Conservation (phyloP, 2,113 vertebrate genomes). For the Brachypteracias leptosomus region DNA sequence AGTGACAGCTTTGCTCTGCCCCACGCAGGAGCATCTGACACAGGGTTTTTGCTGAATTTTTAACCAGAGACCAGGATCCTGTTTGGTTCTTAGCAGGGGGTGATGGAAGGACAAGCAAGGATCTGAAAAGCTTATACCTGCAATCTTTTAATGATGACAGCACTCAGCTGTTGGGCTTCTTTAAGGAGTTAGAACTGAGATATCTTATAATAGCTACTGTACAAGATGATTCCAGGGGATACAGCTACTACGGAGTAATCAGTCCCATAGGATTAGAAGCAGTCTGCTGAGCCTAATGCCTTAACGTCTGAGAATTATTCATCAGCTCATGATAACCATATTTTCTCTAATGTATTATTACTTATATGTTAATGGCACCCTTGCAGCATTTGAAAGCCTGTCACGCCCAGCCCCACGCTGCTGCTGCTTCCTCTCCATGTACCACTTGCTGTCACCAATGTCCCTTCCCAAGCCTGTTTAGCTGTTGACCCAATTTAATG, state of each 20-base stretch:
- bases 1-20: background rate
- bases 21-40: background rate
- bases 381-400: conserved; percentile 40
- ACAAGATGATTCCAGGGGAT: background rate
- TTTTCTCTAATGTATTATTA: conserved; percentile 64
- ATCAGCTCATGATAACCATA: conserved; percentile 24
- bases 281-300: conserved; percentile 27
- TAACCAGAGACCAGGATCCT: background rate
- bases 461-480: conserved; percentile 54
- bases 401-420: background rate
- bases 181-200: background rate
- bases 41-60: background rate
- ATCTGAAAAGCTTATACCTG: background rate
- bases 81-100: background rate
- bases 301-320: conserved; percentile 41
- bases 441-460: conserved; percentile 34
- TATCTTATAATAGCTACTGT: background rate
- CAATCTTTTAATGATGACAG: background rate
- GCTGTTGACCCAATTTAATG: conserved; percentile 75
- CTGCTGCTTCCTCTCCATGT: conserved; percentile 4
- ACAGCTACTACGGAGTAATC: background rate
- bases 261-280: background rate
- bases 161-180: background rate
- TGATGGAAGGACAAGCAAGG: background rate
- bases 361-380: conserved; percentile 47